A percentile compares a stretch with the other conserved stretches of the same genome.
These are phyloP conservation scores for Xestia c-nigrum DNA, from an alignment of 2,888 invertebrate species.

Conservation along the genomic window DNA sequence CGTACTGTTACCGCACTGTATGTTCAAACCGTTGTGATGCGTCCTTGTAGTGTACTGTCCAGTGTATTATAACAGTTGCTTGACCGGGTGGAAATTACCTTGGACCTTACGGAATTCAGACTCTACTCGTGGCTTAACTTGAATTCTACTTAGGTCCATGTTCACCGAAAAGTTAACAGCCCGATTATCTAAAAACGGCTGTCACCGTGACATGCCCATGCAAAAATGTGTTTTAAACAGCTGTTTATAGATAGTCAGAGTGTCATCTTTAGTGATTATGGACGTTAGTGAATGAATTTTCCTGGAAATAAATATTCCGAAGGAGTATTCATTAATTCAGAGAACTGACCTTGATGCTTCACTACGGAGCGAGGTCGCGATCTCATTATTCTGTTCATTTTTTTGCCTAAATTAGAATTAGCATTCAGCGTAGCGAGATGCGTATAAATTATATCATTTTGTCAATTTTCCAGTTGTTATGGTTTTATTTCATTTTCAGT, in stretches of 20 bases:
- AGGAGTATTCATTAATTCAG: not conserved
- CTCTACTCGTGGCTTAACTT: not conserved
- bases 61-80: no score
- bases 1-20: not conserved
- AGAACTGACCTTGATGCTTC: not conserved
- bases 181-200: no score
- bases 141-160: not conserved
- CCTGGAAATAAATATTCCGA: not conserved
- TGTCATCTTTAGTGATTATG: no score
- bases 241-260: no score
- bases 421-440: not conserved
- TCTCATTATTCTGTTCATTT: not conserved
- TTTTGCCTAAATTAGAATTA: conserved; percentile 1
- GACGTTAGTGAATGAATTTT: not conserved
- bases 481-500: not conserved
- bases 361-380: not conserved
- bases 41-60: not conserved
- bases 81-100: no score
- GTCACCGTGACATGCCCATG: no score
- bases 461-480: not conserved
- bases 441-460: not conserved
- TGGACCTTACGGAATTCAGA: not conserved
- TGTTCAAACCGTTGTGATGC: not conserved
- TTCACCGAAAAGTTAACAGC: no score
- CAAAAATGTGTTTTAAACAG: no score